Base-by-base conservation (phyloP, 2,888 invertebrate genomes). In the Tiliacea aurago region DNA sequence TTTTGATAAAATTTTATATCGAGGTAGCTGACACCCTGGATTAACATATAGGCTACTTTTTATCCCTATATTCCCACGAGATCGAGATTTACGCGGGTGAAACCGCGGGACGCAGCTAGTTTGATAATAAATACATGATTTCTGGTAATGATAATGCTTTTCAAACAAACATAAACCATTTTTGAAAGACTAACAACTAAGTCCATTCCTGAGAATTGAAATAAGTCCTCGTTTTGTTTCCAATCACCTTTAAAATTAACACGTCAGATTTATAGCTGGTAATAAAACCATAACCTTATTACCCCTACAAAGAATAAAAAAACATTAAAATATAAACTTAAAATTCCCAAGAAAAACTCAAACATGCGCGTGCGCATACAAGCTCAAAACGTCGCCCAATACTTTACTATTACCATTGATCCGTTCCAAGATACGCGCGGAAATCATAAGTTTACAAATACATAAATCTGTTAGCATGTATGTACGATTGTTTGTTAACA, bases 401-500 rank as follows among this genome's bases (percentile, higher is more conserved):
- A 66, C 37, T 55, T 70, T 51, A 70, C 70, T 71, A 45, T 64
- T 65, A 45, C 68, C 13, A 28, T 41, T 45, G 78, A 83, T 62
- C 28, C 51, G 61, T 62, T 70, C n/a, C 20, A 63, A 67, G 79
- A 81, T 83, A 65, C 61, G 56, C 56, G n/a, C 70, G 73, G 81
- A 81, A 81, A 81, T 84, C 76, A 83, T 84, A 83, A 83, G 73
- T 76, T 71, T 43, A 62, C 6, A 28, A 51, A 37, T 55, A 37
- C 53, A 64, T 58, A 72, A 62, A 77, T 70, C 59, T 81, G 77
- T 84, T 67, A 45, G 69, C 68, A 61, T 84, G n/a, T 69, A 70
- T 23, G 68, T 68, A 61, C 84, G 68, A 81, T 81, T 81, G 82
- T 81, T 71, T 67, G 53, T 69, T 70, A 80, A 83, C 81, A 69